Conservation (phyloP, 1,140 invertebrate species). For the Planococcus citri region DNA sequence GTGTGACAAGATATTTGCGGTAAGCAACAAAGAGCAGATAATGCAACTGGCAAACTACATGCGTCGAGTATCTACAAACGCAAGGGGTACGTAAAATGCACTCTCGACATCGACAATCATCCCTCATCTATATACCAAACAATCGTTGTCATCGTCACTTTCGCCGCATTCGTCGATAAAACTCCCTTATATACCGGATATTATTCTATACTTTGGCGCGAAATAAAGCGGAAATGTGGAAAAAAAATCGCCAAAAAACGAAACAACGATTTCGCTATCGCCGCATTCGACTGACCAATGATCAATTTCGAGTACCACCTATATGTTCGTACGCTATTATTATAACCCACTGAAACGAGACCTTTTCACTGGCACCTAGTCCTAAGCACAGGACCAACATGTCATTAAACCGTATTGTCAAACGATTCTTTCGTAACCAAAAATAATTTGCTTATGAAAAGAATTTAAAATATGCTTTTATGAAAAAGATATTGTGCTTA, state of each 20-base stretch:
- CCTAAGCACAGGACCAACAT: neutral
- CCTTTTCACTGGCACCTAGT: neutral
- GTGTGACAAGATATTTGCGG: constrained; percentile 20
- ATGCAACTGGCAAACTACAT: constrained; percentile 13
- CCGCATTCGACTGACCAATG: neutral
- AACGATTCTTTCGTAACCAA: constrained; percentile 19
- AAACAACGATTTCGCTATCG: too few relatives aligned
- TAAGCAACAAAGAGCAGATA: neutral
- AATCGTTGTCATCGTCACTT: too few relatives aligned
- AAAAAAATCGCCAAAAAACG: neutral
- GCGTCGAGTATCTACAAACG: too few relatives aligned
- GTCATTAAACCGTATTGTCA: constrained; percentile 19
- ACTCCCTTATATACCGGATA: too few relatives aligned
- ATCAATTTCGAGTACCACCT: neutral
- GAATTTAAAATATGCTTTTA: constrained; percentile 21
- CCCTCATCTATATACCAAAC: too few relatives aligned
- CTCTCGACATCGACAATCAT: too few relatives aligned
- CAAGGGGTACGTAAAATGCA: constrained; percentile 13
- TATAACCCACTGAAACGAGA: constrained; percentile 1
- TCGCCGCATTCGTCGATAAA: too few relatives aligned
- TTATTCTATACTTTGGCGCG: too few relatives aligned
- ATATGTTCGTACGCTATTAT: neutral
- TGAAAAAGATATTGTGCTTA: constrained; percentile 20
- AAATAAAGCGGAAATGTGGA: neutral
- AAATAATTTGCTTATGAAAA: constrained; percentile 21